phyloP scores from a whole-genome alignment of 2,888 invertebrate species.

The Allygus modestus region DNA sequence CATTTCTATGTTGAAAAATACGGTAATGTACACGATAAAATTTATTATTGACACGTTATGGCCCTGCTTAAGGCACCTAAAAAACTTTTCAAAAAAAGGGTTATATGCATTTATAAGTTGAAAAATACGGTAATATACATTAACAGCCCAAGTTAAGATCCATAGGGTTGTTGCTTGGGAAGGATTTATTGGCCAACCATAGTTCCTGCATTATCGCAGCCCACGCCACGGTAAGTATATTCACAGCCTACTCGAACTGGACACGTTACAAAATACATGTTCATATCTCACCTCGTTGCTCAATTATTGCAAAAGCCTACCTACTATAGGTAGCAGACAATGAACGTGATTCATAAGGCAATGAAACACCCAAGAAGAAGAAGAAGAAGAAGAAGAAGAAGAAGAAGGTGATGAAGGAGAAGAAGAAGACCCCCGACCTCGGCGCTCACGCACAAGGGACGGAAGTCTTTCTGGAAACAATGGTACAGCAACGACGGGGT shows the following conservation, averaged over 20 bases:
- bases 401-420: background rate
- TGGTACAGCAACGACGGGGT: background rate
- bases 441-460: background rate
- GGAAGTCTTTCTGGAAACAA: constrained; percentile 24
- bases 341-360: constrained; percentile 19
- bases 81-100: too few relatives aligned
- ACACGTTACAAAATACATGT: background rate
- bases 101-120: too few relatives aligned
- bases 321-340: background rate
- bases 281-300: background rate
- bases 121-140: too few relatives aligned
- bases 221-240: background rate
- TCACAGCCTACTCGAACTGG: background rate
- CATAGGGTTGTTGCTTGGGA: too few relatives aligned
- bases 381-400: constrained; percentile 16
- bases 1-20: too few relatives aligned
- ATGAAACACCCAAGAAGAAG: constrained; percentile 4
- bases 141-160: too few relatives aligned
- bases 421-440: constrained; percentile 22
- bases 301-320: background rate
- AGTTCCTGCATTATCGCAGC: background rate
- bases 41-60: too few relatives aligned
- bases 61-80: too few relatives aligned
- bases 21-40: too few relatives aligned
- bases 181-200: too few relatives aligned